Evolutionary conservation across 2,113 vertebrate genomes (phyloP).

Genomic region (Gasterosteus nipponicus): DNA sequence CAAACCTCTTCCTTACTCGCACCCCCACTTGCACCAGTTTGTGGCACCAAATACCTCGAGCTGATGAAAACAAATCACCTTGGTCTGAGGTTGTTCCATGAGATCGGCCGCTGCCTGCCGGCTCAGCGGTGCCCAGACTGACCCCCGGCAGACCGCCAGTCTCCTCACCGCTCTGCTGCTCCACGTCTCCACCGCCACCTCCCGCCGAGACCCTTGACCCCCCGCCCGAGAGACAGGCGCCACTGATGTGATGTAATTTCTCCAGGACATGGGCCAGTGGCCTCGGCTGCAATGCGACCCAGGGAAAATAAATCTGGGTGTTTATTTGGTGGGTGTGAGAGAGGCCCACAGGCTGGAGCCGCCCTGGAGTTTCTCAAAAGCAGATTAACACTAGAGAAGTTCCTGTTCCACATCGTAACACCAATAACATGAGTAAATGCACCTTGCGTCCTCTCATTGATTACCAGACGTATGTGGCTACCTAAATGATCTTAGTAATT

Average conservation of each 20-base stretch:
- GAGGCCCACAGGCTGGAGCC: constrained; percentile 28
- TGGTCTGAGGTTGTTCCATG: constrained; percentile 28
- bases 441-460: neutral
- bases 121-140: constrained; percentile 58
- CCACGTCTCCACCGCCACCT: constrained; percentile 54
- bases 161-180: constrained; percentile 66
- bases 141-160: constrained; percentile 68
- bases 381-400: constrained; percentile 3
- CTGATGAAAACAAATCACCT: constrained; percentile 31
- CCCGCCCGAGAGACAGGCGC: constrained; percentile 64
- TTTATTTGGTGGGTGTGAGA: constrained; percentile 54
- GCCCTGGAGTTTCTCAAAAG: constrained; percentile 25
- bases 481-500: neutral
- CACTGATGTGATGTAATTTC: constrained; percentile 64
- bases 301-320: constrained; percentile 68
- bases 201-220: constrained; percentile 68
- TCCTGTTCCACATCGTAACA: constrained; percentile 23
- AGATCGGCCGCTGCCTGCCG: constrained; percentile 27
- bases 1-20: neutral
- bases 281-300: constrained; percentile 51
- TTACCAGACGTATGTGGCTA: neutral
- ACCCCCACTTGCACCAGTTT: neutral
- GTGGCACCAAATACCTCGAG: constrained; percentile 17
- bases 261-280: constrained; percentile 50
- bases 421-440: constrained; percentile 14